Percentiles rank a stretch among this genome's conserved stretches.
These are phyloP conservation scores for Leucopsar rothschildi DNA, from an alignment of 2,113 vertebrate species.

Conservation along the genomic window DNA sequence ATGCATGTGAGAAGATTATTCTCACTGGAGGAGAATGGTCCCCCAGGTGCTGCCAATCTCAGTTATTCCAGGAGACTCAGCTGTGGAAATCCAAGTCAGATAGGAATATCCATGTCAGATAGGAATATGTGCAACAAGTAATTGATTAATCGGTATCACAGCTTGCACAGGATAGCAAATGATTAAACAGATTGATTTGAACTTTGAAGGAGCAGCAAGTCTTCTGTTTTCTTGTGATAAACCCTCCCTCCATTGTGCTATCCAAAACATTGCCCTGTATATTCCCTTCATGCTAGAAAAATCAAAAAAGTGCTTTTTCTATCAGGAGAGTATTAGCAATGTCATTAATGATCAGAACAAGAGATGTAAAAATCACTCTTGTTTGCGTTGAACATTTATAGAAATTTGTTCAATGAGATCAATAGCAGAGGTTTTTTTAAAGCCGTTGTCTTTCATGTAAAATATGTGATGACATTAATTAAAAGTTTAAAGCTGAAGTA, in stretches of 20 bases:
- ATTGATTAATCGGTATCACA: neutral
- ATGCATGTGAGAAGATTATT: neutral
- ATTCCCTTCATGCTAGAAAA: neutral
- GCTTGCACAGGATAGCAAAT: neutral
- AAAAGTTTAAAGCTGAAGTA: constrained; percentile 14
- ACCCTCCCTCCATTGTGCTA: neutral
- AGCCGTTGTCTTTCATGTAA: neutral
- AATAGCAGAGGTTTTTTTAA: neutral
- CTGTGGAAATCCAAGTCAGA: neutral
- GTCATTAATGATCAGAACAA: neutral
- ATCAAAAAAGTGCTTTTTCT: neutral
- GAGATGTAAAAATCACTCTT: neutral
- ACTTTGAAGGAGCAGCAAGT: neutral
- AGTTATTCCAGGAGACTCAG: neutral
- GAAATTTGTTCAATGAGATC: neutral
- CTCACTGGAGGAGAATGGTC: neutral
- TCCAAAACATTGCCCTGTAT: neutral
- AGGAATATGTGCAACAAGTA: neutral
- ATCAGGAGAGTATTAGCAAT: neutral
- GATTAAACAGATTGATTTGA: neutral
- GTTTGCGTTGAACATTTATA: neutral
- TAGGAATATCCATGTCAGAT: neutral
- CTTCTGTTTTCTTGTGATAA: neutral
- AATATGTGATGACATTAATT: neutral
- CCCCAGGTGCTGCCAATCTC: neutral